Base-by-base conservation (phyloP, 1,140 invertebrate species). In the Drosophila tani region DNA sequence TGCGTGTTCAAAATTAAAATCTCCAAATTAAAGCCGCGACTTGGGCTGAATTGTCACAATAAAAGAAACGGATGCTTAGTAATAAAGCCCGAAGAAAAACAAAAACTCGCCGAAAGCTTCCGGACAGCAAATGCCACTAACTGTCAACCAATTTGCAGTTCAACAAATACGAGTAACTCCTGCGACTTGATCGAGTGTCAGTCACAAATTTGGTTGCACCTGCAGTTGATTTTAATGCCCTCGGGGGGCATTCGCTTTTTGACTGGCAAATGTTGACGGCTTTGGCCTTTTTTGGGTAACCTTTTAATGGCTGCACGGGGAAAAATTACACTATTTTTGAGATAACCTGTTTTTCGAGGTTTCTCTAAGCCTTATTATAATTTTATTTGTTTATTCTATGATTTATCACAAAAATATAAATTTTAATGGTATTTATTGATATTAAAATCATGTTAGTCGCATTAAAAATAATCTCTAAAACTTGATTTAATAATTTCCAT, bases 21-120 rank as follows among this genome's bases (percentile, higher is more conserved):
- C 43, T 53, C 29, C 11, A 73, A 66, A 68, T 71, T 51, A 66
- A 81, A 74, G 46, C 29, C 35, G n/a, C 32, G 40, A 38, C 68
- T 57, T 46, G 29, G 43, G 55, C 27, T 55, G 63, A 69, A 71
- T 84, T 87, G 85, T 87, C 85, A 90, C 84, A 86, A 81, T 79
- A 19, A 85, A 73, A 56, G 62, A 69, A 87, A 84, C 75, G 75
- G 75, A 85, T 78, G 65, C 75, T 19, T 17, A 53, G 50, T 47
- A 29, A 66, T 66, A 86, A 82, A 67, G 57, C 75, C 32, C 40
- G 55, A 78, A 75, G 27, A 75, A 78, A 79, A 83, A 83, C 56
- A 86, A 55, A 57, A 81, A 84, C 73, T 84, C 62, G 77, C 81
- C 66, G 60, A 41, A 62, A 50, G 70, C 76, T 87, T 87, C 84